Conservation (phyloP, 2,113 vertebrate genomes). For the Strix uralensis region DNA sequence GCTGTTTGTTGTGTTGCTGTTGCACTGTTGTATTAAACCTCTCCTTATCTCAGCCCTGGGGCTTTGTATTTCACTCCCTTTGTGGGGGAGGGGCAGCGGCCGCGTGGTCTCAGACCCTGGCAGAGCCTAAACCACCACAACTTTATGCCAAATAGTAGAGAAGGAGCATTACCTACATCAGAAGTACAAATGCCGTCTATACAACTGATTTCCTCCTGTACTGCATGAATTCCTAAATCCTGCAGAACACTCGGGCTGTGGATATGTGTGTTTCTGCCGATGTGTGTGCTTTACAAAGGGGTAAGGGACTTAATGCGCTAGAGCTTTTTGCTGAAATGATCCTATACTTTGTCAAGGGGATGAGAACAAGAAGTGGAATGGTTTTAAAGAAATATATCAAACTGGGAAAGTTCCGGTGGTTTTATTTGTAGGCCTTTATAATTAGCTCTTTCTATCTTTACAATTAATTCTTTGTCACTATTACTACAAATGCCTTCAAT, state of each 20-base stretch:
- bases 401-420: neutral
- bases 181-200: neutral
- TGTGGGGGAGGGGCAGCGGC: too few species aligned
- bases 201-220: neutral
- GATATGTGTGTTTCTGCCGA: neutral
- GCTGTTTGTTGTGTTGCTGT: too few species aligned
- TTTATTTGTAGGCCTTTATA: neutral
- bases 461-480: slow-evolving; percentile 36
- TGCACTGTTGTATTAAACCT: too few species aligned
- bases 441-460: slow-evolving; percentile 26
- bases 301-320: neutral
- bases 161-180: neutral
- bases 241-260: neutral
- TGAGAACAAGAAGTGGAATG: neutral
- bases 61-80: too few species aligned
- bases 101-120: too few species aligned
- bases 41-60: too few species aligned
- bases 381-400: neutral
- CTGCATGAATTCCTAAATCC: neutral
- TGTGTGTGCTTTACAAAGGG: neutral
- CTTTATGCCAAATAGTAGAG: neutral
- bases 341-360: neutral
- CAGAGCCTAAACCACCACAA: too few species aligned
- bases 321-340: neutral
- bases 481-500: slow-evolving; percentile 27